Conservation (phyloP, 1,140 invertebrate genomes). For the Listronotus oregonensis region DNA sequence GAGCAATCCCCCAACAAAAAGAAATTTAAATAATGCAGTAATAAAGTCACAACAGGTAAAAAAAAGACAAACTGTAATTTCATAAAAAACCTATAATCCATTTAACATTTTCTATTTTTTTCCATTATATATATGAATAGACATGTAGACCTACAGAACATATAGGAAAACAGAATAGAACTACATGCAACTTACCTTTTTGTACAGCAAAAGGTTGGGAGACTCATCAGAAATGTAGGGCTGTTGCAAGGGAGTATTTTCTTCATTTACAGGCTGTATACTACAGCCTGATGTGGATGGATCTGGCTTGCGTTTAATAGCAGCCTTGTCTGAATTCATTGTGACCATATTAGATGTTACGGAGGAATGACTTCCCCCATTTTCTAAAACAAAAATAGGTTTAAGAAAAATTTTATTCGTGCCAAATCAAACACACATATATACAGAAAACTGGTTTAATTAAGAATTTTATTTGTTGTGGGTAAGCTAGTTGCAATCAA, state of each 20-base stretch:
- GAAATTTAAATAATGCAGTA: no score
- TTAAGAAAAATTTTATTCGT: no score
- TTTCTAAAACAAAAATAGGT: conserved; percentile 17
- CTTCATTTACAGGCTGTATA: conserved; percentile 47
- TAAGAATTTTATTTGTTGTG: no score
- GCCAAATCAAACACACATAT: no score
- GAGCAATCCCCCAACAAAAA: no score
- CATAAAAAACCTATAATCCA: no score
- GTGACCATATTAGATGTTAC: conserved; percentile 58
- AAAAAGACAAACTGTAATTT: no score
- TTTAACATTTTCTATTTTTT: no score
- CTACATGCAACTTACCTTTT: conserved; percentile 58
- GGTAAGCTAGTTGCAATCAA: no score
- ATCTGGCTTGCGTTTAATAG: conserved; percentile 56
- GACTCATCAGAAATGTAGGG: conserved; percentile 57
- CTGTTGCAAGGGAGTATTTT: conserved; percentile 41
- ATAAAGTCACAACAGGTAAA: no score
- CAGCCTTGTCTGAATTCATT: conserved; percentile 61
- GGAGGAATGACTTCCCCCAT: conserved; percentile 48
- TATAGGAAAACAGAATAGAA: conserved; percentile 1
- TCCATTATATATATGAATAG: no score
- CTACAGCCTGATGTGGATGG: conserved; percentile 51
- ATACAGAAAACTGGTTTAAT: no score
- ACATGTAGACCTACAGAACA: background rate
- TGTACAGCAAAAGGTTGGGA: conserved; percentile 67